Evolutionary conservation across 1,140 invertebrate species (phyloP).

Genomic region (Eurosta solidaginis): DNA sequence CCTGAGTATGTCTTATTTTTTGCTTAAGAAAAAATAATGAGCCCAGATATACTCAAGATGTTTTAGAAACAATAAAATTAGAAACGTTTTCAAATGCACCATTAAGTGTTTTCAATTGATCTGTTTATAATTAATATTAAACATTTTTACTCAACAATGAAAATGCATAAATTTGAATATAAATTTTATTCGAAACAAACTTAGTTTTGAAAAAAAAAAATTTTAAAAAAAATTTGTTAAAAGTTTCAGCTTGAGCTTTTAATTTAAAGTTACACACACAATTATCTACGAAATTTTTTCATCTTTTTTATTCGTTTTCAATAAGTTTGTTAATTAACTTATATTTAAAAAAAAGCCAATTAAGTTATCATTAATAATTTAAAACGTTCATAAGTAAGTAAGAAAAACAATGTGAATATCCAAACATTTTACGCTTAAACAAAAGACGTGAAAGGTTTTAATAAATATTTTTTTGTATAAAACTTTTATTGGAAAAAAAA

Average conservation of each 20-base stretch:
- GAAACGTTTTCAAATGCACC: too few species aligned
- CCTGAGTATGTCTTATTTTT: constrained; percentile 10
- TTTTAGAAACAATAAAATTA: background rate
- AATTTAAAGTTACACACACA: too few species aligned
- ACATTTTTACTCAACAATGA: too few species aligned
- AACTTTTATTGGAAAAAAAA: background rate
- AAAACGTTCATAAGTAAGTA: background rate
- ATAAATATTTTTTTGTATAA: background rate
- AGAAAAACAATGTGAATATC: background rate
- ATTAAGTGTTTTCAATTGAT: too few species aligned
- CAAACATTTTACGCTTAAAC: constrained; percentile 16
- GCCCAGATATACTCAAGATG: constrained; percentile 23
- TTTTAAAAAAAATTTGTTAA: too few species aligned
- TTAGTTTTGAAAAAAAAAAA: background rate
- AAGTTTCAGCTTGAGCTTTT: too few species aligned
- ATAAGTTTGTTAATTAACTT: too few species aligned
- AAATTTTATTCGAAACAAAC: too few species aligned
- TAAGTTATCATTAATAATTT: background rate
- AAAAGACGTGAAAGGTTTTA: background rate
- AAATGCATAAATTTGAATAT: too few species aligned
- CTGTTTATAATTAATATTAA: too few species aligned
- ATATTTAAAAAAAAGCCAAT: background rate
- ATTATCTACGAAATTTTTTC: too few species aligned
- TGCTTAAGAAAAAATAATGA: background rate
- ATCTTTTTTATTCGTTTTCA: too few species aligned